A percentile compares a stretch with the other conserved stretches of the same genome.
These are phyloP conservation scores for Thinocorus orbignyianus DNA, from an alignment of 2,113 vertebrate genomes.

Conservation along the genomic window DNA sequence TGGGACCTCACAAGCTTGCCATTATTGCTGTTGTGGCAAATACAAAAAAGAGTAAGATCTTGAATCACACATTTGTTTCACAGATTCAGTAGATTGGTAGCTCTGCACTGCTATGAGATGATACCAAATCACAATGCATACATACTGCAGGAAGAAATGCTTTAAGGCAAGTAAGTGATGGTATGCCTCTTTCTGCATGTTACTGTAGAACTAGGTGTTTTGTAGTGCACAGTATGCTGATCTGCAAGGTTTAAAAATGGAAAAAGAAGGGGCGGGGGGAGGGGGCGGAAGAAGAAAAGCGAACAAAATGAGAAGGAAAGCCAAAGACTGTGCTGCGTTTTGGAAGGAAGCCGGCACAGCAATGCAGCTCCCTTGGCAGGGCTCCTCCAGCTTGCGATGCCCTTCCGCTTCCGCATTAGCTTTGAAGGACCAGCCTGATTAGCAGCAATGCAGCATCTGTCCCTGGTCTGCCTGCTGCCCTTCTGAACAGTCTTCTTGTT, in stretches of 20 bases:
- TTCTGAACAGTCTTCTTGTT: background rate
- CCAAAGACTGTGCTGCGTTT: background rate
- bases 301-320: background rate
- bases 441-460: background rate
- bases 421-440: background rate
- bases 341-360: background rate
- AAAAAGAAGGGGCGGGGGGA: background rate
- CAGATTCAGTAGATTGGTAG: background rate
- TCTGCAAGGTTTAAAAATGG: background rate
- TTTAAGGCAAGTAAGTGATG: fast-evolving
- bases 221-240: background rate
- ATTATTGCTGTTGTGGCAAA: background rate
- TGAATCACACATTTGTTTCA: background rate
- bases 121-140: background rate
- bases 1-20: background rate
- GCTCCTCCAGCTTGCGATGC: background rate
- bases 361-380: background rate
- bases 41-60: background rate
- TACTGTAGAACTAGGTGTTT: background rate
- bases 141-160: background rate
- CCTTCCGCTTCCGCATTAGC: background rate
- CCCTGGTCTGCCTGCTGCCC: background rate
- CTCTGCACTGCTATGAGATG: background rate
- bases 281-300: fast-evolving
- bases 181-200: background rate